Base-by-base conservation (phyloP, 2,888 invertebrate species). In the Euphydryas editha region DNA sequence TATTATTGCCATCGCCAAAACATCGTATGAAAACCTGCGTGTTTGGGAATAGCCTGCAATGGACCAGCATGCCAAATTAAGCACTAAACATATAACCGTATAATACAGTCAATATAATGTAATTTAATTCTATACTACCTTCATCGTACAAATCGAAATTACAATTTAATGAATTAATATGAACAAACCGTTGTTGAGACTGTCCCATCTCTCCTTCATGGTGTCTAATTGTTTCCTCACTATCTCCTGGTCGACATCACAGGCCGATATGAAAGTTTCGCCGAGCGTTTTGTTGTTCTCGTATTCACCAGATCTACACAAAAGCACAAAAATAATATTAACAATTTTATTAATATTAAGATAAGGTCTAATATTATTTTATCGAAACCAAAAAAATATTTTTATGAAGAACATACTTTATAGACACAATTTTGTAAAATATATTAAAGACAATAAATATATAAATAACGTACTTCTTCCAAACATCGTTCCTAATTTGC, bases 191-290 rank as follows among this genome's bases (percentile, higher is more conserved):
- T 97, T 97, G 86, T 98, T 98, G 10, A 99, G 93, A 77, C 95
- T 95, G 79, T 99, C 98, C 99, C 99, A 99, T 74, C 98, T 94
- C 72, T 96, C 95, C 86, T 97, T 97, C 85, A 98, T 95, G 74
- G 94, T 94, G 73, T 95, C 94, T 5, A 99, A 91, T 80, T 98
- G 96, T 47, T 95, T 95, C 81, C 97, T 95, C 0, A 99, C 97
- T 1, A 96, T 95, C 57, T 98, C 98, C 81, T 98, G 97, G 80
- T 99, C 98, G 59, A 96, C 95, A 81, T 99, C 98, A 75, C 98
- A 98, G 56, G 97, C 95, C 0, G 95, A 95, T 59, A 98, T 94
- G 93, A 99, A 97, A 0, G 97, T 95, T 78, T 98, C 98, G 0
- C 98, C 98, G 3, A 97, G 90, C 0, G 96, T 95, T 80, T 95